Evolutionary conservation across 2,888 invertebrate species (phyloP).

Genomic region (Heterodera filipjevi): DNA sequence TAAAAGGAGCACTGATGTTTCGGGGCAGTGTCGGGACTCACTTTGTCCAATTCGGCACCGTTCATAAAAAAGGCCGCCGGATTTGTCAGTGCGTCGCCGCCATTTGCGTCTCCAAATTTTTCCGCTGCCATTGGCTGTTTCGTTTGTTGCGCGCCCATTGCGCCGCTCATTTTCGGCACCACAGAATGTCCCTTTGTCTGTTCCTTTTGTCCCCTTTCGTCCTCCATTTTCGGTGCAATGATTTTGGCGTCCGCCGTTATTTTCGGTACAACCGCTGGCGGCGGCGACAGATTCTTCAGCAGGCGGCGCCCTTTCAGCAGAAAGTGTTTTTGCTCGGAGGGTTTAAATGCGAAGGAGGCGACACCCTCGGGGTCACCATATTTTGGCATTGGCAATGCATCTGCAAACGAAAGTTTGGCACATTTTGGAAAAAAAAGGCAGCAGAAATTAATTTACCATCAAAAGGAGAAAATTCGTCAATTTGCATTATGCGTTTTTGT

Average conservation of each 20-base stretch:
- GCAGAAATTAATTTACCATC: not conserved
- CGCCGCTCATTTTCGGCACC: constrained; percentile 43
- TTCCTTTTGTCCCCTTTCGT: not conserved
- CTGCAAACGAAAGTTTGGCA: too few species aligned
- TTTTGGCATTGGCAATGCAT: too few species aligned
- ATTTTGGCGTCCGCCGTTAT: not conserved
- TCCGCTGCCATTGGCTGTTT: constrained; percentile 9
- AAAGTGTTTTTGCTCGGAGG: not conserved
- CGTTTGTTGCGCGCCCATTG: constrained; percentile 12
- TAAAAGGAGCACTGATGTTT: not conserved
- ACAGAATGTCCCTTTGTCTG: constrained; percentile 24
- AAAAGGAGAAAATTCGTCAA: not conserved
- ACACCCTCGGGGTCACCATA: not conserved
- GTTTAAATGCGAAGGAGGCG: not conserved
- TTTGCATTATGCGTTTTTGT: not conserved
- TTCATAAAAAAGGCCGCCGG: constrained; percentile 56
- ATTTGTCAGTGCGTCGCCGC: constrained; percentile 47
- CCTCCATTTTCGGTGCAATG: not conserved
- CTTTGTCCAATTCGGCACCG: constrained; percentile 54
- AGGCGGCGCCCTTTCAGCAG: not conserved
- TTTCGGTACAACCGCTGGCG: not conserved
- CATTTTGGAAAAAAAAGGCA: too few species aligned
- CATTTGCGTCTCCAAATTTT: not conserved
- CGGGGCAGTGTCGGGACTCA: not conserved
- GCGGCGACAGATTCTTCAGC: not conserved